A percentile compares a stretch with the other conserved stretches of the same genome.
Evolutionary conservation across 1,140 invertebrate species (phyloP).

Genomic region (Cataglyphis hispanica): DNA sequence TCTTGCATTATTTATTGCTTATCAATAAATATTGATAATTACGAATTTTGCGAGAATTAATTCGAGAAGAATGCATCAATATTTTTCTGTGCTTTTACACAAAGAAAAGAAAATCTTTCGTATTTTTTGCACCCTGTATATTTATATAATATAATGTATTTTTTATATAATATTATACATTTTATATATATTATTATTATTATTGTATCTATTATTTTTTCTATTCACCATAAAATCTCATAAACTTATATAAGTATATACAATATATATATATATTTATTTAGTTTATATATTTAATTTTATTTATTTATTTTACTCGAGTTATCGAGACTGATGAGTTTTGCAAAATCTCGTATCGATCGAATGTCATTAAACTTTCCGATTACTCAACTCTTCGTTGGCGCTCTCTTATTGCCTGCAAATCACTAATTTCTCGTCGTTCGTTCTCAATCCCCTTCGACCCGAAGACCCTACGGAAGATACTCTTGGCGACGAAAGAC

Average conservation of each 20-base stretch:
- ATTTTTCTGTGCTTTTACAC: background rate
- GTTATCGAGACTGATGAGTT: conserved; percentile 29
- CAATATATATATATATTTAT: background rate
- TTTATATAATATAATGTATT: no score
- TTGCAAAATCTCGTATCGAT: conserved; percentile 32
- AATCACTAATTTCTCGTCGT: conserved; percentile 55
- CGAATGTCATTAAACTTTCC: conserved; percentile 50
- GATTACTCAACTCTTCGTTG: conserved; percentile 28
- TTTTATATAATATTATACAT: no score
- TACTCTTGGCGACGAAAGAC: conserved; percentile 39
- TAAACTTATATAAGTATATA: conserved; percentile 48
- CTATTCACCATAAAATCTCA: no score
- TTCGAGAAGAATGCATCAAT: no score
- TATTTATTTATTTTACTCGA: background rate
- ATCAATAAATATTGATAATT: conserved; percentile 10
- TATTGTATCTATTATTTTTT: no score
- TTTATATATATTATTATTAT: no score
- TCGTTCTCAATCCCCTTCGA: conserved; percentile 30
- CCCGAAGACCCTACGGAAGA: conserved; percentile 31
- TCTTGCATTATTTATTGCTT: background rate
- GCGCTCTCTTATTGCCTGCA: conserved; percentile 53
- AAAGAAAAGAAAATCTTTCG: background rate
- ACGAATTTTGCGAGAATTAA: background rate
- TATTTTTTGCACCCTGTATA: no score
- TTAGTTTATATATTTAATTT: background rate